Evolutionary conservation across 2,797 vertebrate genomes (phyloP).

Genomic region (Notoglanidium macrostoma): DNA sequence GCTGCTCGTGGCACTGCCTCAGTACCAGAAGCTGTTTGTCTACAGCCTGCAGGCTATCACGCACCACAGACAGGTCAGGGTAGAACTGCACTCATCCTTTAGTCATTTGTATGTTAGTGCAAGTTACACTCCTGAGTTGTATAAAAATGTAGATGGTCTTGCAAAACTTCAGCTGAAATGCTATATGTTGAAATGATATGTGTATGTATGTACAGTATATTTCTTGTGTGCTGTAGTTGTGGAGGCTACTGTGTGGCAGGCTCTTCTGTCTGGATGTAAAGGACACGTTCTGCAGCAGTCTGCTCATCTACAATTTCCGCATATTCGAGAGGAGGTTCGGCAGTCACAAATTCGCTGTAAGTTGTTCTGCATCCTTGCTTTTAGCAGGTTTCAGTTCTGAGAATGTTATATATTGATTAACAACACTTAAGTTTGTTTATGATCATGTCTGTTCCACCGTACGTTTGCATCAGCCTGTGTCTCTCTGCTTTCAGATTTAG

Average conservation of each 20-base stretch:
- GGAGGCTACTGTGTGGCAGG: constrained; percentile 87
- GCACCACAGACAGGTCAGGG: constrained; percentile 85
- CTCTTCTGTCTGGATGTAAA: constrained; percentile 91
- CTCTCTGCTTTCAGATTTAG: neutral
- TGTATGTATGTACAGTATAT: neutral
- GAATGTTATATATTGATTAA: no score
- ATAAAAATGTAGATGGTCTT: neutral
- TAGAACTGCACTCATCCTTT: neutral
- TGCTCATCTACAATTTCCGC: constrained; percentile 96
- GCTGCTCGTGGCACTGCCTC: constrained; percentile 83
- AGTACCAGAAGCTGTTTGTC: constrained; percentile 85
- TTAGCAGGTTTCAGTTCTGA: neutral
- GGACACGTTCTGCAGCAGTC: constrained; percentile 92
- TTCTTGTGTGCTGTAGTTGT: constrained; percentile 73
- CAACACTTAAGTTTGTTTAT: neutral
- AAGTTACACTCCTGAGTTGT: neutral
- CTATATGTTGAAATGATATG: neutral
- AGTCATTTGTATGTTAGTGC: neutral
- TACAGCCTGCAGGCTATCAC: constrained; percentile 87
- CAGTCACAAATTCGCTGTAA: constrained; percentile 93
- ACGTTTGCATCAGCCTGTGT: neutral
- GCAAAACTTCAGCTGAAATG: neutral
- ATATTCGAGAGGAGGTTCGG: constrained; percentile 96
- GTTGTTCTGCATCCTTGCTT: constrained; percentile 51
- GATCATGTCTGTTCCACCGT: neutral